Percentiles rank a stretch among this genome's conserved stretches.
Evolutionary conservation across 2,888 invertebrate species (phyloP).

Genomic region (Drosophila nr. medialis): DNA sequence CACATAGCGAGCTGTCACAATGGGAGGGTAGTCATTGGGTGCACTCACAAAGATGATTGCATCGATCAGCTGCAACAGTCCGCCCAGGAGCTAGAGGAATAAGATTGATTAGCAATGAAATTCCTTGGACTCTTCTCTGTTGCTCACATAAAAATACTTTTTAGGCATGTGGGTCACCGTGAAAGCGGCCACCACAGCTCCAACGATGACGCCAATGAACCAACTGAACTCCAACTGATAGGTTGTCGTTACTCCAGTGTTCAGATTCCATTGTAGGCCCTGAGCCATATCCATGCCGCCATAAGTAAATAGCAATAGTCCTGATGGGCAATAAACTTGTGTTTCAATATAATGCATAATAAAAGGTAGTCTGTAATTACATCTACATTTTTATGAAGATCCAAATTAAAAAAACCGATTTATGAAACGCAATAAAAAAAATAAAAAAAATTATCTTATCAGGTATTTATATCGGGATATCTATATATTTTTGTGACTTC

Average conservation of each 20-base stretch:
- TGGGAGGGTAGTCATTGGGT: constrained; percentile 52
- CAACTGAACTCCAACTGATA: constrained; percentile 69
- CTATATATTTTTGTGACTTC: background rate
- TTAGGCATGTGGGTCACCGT: constrained; percentile 59
- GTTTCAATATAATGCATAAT: background rate
- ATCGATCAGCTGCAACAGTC: constrained; percentile 62
- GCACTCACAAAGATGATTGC: constrained; percentile 73
- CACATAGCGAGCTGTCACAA: constrained; percentile 74
- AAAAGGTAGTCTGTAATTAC: background rate
- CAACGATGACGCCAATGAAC: constrained; percentile 79
- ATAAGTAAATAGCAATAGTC: constrained; percentile 61
- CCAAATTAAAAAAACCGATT: background rate
- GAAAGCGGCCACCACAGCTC: constrained; percentile 62
- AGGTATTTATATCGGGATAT: background rate
- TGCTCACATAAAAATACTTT: constrained; percentile 54
- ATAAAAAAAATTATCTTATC: constrained; percentile 18
- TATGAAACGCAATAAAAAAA: background rate
- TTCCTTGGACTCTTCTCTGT: background rate
- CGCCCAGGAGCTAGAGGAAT: constrained; percentile 41
- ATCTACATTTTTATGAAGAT: background rate
- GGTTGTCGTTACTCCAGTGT: constrained; percentile 20
- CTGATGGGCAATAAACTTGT: constrained; percentile 32
- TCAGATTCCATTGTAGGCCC: constrained; percentile 69
- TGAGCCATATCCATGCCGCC: constrained; percentile 78
- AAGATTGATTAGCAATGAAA: background rate